Conservation (phyloP, 2,888 invertebrate genomes). For the Augochlorella aurata region DNA sequence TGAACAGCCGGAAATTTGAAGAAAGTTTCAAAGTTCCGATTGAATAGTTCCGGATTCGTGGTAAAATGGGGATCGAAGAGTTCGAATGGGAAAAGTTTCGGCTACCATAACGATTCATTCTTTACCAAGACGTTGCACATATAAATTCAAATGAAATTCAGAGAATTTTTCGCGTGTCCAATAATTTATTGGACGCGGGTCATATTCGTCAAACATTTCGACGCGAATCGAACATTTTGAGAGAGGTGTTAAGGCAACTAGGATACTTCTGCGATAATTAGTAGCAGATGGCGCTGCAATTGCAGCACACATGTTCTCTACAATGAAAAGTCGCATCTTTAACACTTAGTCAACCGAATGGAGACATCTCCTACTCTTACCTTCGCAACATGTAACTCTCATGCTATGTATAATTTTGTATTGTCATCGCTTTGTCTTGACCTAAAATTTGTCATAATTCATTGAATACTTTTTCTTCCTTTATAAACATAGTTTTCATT, state of each 20-base stretch:
- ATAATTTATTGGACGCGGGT: neutral
- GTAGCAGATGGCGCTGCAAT: too few relatives aligned
- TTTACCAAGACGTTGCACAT: neutral
- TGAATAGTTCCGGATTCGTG: slow-evolving; percentile 16
- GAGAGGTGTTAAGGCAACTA: neutral
- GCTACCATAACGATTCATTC: slow-evolving; percentile 7
- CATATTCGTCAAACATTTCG: neutral
- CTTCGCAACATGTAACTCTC: too few relatives aligned
- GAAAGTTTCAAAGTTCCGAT: slow-evolving; percentile 19
- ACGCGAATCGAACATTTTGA: neutral
- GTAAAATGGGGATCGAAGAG: slow-evolving; percentile 5
- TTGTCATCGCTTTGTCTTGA: too few relatives aligned
- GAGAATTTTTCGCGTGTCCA: neutral
- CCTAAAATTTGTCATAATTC: too few relatives aligned
- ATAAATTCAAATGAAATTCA: neutral
- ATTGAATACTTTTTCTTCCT: too few relatives aligned
- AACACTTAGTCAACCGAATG: too few relatives aligned
- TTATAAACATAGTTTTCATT: too few relatives aligned
- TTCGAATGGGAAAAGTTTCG: neutral
- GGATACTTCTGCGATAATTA: neutral
- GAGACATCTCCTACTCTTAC: too few relatives aligned
- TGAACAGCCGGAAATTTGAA: neutral
- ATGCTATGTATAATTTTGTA: too few relatives aligned
- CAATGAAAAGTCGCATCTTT: too few relatives aligned
- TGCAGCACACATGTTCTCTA: too few relatives aligned